Evolutionary conservation across 1,140 invertebrate species (phyloP), one percentile per base, ranked within the genome.

Genomic region (Drosophila sproati): DNA sequence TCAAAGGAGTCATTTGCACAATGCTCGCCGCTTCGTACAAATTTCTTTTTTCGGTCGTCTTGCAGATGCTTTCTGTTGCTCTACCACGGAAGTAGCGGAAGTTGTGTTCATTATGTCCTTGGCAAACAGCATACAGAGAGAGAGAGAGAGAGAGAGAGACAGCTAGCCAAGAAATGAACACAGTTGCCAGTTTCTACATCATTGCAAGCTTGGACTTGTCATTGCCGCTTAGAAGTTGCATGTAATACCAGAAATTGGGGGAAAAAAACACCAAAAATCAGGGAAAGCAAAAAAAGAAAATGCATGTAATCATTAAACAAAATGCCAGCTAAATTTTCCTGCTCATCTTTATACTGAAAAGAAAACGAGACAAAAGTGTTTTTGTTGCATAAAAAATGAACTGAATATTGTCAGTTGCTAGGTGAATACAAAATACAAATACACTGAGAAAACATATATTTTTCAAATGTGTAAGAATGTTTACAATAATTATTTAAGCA

Each of bases 1-100:
- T 87, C 83, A 87, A 87, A 87, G 83, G 52, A 88, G 69, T 88
- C 83, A 88, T 88, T 87, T 69, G 73, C 83, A 80, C 83, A 87
- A 83, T 80, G 77, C 73, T 72, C 31, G 8, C 5, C n/a, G 10
- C 39, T 43, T 54, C 10, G 28, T 52, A 28, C 31, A 20, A 20
- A 41, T 64, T 56, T 78, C 29, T 8, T 63, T 28, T 56, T 56
- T 39, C 37, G 47, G 31, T 72, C 47, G 29, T 60, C 31, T 37
- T 48, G 45, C 37, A 20, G 56, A 51, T 69, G 47, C 55, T 68
- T 35, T 35, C 62, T 67, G 47, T 54, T 59, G 37, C 32, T 39
- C 57, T 47, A 20, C 20, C 57, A 50, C 77, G 77, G 68, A 77
- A 77, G 63, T 62, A 72, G 68, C 82, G 82, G 82, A 87, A 87